These are phyloP conservation scores for Apeira syringaria DNA, from an alignment of 2,888 invertebrate genomes.

Conservation along the genomic window DNA sequence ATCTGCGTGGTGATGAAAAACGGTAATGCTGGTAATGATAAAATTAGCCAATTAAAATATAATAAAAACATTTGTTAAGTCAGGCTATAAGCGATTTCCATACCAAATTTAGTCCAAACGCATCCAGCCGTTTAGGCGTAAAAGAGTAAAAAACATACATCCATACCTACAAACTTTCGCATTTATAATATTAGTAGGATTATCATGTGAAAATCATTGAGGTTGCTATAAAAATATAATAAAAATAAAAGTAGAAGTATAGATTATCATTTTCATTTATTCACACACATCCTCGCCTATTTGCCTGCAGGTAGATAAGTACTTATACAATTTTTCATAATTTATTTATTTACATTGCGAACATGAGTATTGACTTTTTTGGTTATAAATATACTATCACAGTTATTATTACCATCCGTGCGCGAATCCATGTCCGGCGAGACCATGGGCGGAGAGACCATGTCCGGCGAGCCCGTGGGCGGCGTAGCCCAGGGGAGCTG, in stretches of 20 bases:
- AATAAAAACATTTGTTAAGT: no score
- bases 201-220: no score
- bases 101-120: no score
- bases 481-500: constrained; percentile 31
- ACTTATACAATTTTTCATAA: constrained; percentile 56
- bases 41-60: no score
- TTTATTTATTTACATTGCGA: constrained; percentile 70
- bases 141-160: no score
- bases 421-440: constrained; percentile 44
- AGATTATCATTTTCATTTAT: constrained; percentile 71
- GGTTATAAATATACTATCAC: constrained; percentile 70
- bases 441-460: constrained; percentile 25
- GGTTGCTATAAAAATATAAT: no score
- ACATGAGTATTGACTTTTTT: constrained; percentile 75
- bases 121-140: no score
- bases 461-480: constrained; percentile 20
- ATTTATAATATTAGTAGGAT: no score
- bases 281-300: constrained; percentile 78
- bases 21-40: no score
- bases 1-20: no score
- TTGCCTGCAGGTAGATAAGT: constrained; percentile 46
- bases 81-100: no score
- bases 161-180: no score
- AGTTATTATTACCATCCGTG: constrained; percentile 70
- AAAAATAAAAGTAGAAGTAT: neutral